phyloP scores from a whole-genome alignment of 2,888 invertebrate species.

The Melipona bicolor region DNA sequence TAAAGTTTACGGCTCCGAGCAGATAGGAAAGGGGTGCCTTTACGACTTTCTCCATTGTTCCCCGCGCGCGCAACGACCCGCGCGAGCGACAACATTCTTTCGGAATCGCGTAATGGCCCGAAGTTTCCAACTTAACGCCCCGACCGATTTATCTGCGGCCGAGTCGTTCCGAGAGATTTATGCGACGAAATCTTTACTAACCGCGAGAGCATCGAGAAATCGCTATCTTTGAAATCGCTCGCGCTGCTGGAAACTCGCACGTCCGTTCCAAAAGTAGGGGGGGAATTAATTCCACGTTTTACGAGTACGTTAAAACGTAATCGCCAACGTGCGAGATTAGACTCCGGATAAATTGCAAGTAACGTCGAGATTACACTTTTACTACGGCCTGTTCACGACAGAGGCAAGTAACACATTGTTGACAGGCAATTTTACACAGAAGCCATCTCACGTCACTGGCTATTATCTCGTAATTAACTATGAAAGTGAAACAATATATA shows the following conservation, averaged over 20 bases:
- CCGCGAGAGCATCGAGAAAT: conserved; percentile 23
- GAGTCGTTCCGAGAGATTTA: conserved; percentile 36
- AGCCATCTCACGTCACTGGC: no score
- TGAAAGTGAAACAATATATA: no score
- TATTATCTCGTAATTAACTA: no score
- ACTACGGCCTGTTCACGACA: no score
- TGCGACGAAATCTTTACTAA: conserved; percentile 40
- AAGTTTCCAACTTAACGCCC: conserved; percentile 17
- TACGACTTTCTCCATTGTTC: conserved; percentile 62
- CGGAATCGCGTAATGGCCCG: conserved; percentile 56
- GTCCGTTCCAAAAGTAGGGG: neutral
- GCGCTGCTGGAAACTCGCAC: conserved; percentile 12
- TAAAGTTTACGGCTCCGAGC: conserved; percentile 27
- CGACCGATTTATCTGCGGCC: conserved; percentile 45
- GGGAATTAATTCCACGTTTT: neutral
- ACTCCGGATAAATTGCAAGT: no score
- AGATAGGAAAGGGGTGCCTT: conserved; percentile 60
- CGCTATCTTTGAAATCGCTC: conserved; percentile 10
- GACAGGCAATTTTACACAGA: no score
- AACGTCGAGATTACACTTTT: no score
- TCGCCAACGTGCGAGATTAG: no score
- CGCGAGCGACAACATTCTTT: conserved; percentile 47
- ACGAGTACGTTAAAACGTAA: no score
- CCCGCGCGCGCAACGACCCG: neutral
- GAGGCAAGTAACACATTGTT: no score